Conservation (phyloP, 2,113 vertebrate species). For the Mirza zaza region DNA sequence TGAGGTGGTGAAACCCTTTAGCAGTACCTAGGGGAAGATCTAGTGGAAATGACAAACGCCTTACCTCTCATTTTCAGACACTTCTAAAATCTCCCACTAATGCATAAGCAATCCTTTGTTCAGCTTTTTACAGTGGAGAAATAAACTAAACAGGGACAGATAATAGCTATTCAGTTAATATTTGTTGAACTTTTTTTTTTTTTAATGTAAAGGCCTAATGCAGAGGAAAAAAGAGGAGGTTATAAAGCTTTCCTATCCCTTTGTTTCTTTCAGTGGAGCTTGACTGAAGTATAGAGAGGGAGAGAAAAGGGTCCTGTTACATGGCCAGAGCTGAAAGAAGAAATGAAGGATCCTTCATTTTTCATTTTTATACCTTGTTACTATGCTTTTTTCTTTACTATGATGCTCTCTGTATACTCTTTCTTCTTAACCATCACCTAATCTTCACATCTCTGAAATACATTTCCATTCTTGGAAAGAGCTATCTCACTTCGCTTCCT, state of each 20-base stretch:
- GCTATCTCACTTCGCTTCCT: not conserved
- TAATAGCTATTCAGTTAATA: not conserved
- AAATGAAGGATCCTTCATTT: not conserved
- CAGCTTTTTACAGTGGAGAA: not conserved
- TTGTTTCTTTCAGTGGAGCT: not conserved
- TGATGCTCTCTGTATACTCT: not conserved
- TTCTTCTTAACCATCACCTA: not conserved
- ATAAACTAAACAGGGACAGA: not conserved
- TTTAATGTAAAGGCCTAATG: not conserved
- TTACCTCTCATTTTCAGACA: not conserved
- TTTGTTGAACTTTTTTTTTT: not conserved
- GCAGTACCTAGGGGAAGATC: not conserved
- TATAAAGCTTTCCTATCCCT: not conserved
- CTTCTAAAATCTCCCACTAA: not conserved
- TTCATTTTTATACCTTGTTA: not conserved
- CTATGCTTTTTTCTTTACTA: no score
- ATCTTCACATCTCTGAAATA: not conserved
- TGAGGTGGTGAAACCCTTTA: not conserved
- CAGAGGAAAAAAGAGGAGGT: not conserved
- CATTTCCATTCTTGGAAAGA: not conserved
- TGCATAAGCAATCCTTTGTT: not conserved
- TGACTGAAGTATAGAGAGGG: not conserved
- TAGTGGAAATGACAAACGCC: not conserved
- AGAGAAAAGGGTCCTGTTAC: not conserved
- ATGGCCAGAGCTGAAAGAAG: not conserved